Percentiles rank a stretch among this genome's conserved stretches.
These are phyloP conservation scores for Gambusia holbrooki DNA, from an alignment of 2,113 vertebrate genomes.

Conservation along the genomic window DNA sequence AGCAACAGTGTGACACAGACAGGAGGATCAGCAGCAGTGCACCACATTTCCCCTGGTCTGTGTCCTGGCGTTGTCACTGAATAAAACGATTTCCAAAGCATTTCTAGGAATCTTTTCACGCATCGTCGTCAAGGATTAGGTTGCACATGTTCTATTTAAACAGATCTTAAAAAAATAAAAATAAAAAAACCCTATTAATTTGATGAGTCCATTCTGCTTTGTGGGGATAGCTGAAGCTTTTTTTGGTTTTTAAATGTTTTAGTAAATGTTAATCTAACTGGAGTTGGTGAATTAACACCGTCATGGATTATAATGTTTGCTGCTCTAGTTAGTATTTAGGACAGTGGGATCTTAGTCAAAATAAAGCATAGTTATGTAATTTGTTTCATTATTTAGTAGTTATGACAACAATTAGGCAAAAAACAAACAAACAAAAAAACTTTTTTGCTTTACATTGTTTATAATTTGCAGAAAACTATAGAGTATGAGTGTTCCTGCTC, in stretches of 20 bases:
- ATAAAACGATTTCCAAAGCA: neutral
- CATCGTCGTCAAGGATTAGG: neutral
- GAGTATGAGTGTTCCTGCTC: neutral
- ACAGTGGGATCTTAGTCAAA: constrained; percentile 1
- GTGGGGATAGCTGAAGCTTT: no score
- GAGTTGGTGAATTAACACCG: neutral
- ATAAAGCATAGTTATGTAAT: neutral
- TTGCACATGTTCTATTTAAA: neutral
- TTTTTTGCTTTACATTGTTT: no score
- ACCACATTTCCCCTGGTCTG: neutral
- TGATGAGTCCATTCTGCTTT: neutral
- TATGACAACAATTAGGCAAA: neutral
- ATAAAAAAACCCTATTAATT: neutral
- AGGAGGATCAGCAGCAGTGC: neutral
- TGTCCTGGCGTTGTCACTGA: neutral
- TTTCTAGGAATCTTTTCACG: neutral
- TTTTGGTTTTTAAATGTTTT: neutral
- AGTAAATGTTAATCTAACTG: neutral
- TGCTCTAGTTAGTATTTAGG: constrained; percentile 15
- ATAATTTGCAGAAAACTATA: no score
- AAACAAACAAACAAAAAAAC: neutral
- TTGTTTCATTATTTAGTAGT: neutral
- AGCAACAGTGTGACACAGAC: neutral
- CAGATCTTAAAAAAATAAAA: no score
- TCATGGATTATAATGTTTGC: constrained; percentile 12